Conservation (phyloP, 2,888 invertebrate genomes). For the Caenorhabditis sulstoni region DNA sequence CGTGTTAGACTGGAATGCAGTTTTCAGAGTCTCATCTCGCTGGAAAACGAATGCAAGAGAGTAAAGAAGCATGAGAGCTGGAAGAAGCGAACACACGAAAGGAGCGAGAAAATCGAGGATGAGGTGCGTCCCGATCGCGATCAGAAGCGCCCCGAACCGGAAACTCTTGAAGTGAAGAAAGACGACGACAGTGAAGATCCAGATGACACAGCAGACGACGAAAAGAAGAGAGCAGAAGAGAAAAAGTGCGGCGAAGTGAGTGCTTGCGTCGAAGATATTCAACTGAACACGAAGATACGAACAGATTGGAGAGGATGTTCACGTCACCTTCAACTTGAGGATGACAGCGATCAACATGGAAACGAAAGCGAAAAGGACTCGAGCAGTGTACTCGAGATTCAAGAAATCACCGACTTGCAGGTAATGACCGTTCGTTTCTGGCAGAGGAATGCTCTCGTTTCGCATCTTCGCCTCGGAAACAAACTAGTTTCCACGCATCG, state of each 20-base stretch:
- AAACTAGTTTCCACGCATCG: background rate
- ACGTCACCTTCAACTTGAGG: slow-evolving; percentile 16
- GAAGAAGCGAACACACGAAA: background rate
- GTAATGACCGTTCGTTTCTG: background rate
- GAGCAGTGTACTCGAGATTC: background rate
- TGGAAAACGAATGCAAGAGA: slow-evolving; percentile 33
- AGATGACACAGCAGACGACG: background rate
- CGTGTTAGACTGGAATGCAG: slow-evolving; percentile 29
- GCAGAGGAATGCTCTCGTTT: background rate
- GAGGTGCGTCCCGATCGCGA: background rate
- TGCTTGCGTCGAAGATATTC: slow-evolving; percentile 13
- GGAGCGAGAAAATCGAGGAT: background rate
- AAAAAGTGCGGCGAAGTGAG: slow-evolving; percentile 3
- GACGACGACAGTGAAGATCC: background rate
- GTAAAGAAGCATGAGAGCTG: slow-evolving; percentile 11
- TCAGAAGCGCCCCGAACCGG: background rate
- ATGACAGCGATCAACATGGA: slow-evolving; percentile 3
- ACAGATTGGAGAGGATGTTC: background rate
- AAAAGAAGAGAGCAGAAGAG: background rate
- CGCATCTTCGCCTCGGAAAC: background rate
- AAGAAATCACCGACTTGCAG: background rate
- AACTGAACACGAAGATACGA: background rate
- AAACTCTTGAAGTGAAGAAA: slow-evolving; percentile 2
- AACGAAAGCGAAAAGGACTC: background rate
- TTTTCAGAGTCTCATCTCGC: slow-evolving; percentile 30